Evolutionary conservation across 1,140 invertebrate species (phyloP).

Genomic region (Meloidogyne floridensis): DNA sequence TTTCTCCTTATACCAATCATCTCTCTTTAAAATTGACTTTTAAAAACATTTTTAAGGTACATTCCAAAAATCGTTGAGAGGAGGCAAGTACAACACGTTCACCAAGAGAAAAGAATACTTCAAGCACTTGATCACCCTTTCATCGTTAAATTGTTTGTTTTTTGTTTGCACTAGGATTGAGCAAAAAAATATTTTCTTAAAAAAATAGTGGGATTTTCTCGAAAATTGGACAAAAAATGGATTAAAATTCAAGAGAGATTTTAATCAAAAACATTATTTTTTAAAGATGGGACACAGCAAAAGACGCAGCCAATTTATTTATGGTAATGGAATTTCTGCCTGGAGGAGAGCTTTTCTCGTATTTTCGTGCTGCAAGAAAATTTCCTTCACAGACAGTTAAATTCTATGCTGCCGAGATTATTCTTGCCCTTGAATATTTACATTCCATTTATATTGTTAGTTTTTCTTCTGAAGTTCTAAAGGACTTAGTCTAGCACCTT

Average conservation of each 20-base stretch:
- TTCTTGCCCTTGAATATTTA: conserved; percentile 87
- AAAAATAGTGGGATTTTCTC: conserved; percentile 47
- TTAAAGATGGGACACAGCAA: conserved; percentile 82
- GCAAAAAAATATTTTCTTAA: conserved; percentile 8
- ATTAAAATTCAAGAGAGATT: background rate
- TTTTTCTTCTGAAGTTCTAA: background rate
- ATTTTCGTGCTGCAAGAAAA: conserved; percentile 84
- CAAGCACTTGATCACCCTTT: conserved; percentile 57
- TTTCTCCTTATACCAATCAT: background rate
- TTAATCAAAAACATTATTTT: conserved; percentile 50
- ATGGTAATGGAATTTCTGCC: conserved; percentile 91
- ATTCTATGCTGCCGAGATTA: conserved; percentile 92
- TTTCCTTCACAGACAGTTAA: conserved; percentile 83
- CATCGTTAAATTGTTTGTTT: conserved; percentile 60
- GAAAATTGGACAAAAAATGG: background rate
- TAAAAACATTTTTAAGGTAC: conserved; percentile 16
- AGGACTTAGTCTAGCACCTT: too few species aligned
- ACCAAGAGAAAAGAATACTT: conserved; percentile 60
- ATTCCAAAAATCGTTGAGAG: conserved; percentile 56
- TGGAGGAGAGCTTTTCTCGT: conserved; percentile 92
- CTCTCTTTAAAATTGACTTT: too few species aligned
- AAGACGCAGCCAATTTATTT: conserved; percentile 84
- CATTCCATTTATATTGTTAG: conserved; percentile 80
- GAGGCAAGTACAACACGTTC: conserved; percentile 60
- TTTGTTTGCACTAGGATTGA: background rate